Evolutionary conservation across 2,888 invertebrate species (phyloP).

Genomic region (Macropis europaea): DNA sequence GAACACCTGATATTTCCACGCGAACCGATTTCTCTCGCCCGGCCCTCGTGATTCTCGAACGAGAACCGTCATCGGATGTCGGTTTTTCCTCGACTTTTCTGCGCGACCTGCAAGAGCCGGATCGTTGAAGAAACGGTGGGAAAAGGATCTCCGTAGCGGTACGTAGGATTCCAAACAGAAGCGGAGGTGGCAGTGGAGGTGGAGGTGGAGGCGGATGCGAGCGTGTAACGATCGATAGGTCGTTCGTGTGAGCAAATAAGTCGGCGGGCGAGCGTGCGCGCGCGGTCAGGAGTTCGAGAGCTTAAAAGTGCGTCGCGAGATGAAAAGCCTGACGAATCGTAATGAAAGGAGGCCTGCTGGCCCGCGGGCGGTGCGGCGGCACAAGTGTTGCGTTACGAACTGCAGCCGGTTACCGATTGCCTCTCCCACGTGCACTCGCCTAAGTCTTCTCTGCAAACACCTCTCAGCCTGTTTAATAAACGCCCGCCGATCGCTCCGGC

Average conservation of each 20-base stretch:
- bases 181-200: too few relatives aligned
- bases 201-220: background rate
- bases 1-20: too few relatives aligned
- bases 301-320: constrained; percentile 62
- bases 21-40: too few relatives aligned
- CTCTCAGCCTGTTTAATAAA: background rate
- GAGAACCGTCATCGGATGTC: too few relatives aligned
- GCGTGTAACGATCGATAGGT: constrained; percentile 20
- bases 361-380: constrained; percentile 54
- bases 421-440: constrained; percentile 53
- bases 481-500: background rate
- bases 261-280: too few relatives aligned
- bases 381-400: constrained; percentile 63
- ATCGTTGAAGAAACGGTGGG: too few relatives aligned
- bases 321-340: constrained; percentile 74
- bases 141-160: too few relatives aligned
- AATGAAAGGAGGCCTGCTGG: constrained; percentile 69
- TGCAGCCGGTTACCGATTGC: constrained; percentile 67
- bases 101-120: too few relatives aligned
- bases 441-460: constrained; percentile 1
- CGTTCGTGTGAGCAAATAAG: constrained; percentile 21
- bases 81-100: too few relatives aligned
- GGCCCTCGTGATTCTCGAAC: background rate
- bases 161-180: too few relatives aligned
- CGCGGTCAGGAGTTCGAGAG: constrained; percentile 25